Evolutionary conservation across 1,140 invertebrate species (phyloP).

Genomic region (Drosophila teissieri): DNA sequence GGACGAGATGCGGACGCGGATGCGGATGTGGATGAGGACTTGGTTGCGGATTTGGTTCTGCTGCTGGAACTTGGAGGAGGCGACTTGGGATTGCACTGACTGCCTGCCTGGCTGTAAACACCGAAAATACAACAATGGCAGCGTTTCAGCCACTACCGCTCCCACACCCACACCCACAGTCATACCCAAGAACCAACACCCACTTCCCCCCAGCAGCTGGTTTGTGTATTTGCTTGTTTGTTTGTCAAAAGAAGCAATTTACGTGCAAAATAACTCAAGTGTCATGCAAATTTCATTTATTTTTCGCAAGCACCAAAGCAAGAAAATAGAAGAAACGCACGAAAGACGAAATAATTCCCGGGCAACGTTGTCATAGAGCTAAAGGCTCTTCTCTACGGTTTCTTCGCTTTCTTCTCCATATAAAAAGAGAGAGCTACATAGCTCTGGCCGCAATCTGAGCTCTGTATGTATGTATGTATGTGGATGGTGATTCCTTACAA

Average conservation of each 20-base stretch:
- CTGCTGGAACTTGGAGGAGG: conserved; percentile 18
- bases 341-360: conserved; percentile 63
- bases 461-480: conserved; percentile 20
- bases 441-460: conserved; percentile 20
- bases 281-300: conserved; percentile 85
- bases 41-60: conserved; percentile 3
- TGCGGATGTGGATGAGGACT: conserved; percentile 13
- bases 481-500: conserved; percentile 55
- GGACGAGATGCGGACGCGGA: conserved; percentile 12
- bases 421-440: conserved; percentile 1
- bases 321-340: conserved; percentile 2
- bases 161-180: background rate
- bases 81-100: conserved; percentile 69
- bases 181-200: background rate
- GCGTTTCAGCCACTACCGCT: conserved; percentile 20
- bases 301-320: conserved; percentile 71
- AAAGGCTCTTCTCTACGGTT: conserved; percentile 19
- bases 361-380: conserved; percentile 74
- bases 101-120: conserved; percentile 65
- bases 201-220: conserved; percentile 15
- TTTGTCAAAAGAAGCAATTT: conserved; percentile 84
- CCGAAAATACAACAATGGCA: conserved; percentile 81
- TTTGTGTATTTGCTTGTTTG: conserved; percentile 80
- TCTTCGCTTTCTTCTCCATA: background rate
- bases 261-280: conserved; percentile 85